Conservation (phyloP, 2,797 vertebrate species). For the Myripristis murdjan region DNA sequence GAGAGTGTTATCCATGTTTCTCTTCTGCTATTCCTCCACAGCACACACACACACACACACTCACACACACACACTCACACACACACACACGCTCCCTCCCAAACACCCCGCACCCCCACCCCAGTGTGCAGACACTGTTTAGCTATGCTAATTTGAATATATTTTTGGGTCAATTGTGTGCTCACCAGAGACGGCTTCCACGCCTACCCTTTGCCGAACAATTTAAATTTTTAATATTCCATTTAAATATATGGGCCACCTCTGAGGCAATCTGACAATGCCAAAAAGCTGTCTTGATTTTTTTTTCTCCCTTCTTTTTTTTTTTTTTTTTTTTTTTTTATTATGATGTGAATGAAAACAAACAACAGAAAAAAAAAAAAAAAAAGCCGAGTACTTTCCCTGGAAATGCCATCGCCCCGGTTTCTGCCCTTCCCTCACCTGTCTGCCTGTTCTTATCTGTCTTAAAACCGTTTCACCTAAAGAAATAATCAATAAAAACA, state of each 20-base stretch:
- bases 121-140: constrained; percentile 80
- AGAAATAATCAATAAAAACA: constrained; percentile 90
- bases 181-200: constrained; percentile 82
- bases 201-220: constrained; percentile 83
- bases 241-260: constrained; percentile 88
- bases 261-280: constrained; percentile 81
- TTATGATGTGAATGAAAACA: constrained; percentile 65
- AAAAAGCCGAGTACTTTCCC: constrained; percentile 22
- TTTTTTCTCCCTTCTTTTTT: too few relatives aligned
- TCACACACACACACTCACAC: too few relatives aligned
- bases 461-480: constrained; percentile 87
- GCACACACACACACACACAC: constrained; percentile 17
- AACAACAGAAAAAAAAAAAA: constrained; percentile 28
- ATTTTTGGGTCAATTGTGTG: constrained; percentile 86
- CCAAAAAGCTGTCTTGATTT: constrained; percentile 76
- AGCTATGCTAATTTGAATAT: constrained; percentile 88
- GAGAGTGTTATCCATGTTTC: constrained; percentile 46
- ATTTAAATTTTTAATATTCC: constrained; percentile 89
- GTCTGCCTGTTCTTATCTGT: constrained; percentile 76
- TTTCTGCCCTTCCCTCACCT: constrained; percentile 63
- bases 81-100: background rate
- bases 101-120: constrained; percentile 18
- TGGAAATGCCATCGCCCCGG: constrained; percentile 48
- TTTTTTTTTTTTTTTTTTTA: constrained; percentile 7
- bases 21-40: constrained; percentile 15